phyloP scores from a whole-genome alignment of 2,888 invertebrate species.

The Penaeus monodon region DNA sequence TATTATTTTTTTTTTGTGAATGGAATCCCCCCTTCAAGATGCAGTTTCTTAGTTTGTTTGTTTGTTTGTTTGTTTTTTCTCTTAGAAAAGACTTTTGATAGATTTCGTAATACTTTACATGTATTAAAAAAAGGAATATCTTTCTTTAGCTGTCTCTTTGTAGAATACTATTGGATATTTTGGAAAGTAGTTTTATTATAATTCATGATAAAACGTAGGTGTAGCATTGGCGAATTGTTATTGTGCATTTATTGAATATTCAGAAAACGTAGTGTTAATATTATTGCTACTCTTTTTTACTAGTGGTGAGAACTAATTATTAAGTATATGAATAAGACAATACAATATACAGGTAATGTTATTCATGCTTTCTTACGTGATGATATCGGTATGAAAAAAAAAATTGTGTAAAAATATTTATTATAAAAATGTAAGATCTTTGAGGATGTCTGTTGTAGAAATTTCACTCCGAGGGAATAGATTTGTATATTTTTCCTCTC shows the following conservation, averaged over 20 bases:
- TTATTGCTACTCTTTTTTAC: too few relatives aligned
- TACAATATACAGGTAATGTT: too few relatives aligned
- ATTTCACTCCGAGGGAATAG: too few relatives aligned
- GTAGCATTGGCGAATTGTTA: neutral
- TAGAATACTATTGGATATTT: neutral
- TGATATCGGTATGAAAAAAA: too few relatives aligned
- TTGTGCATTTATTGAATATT: neutral
- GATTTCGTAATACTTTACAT: constrained; percentile 30
- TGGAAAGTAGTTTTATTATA: constrained; percentile 14
- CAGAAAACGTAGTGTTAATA: neutral
- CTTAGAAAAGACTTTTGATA: constrained; percentile 30
- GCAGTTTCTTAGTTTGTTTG: too few relatives aligned
- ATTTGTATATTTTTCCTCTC: too few relatives aligned
- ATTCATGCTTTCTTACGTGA: too few relatives aligned
- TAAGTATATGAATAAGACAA: neutral
- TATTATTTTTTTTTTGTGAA: neutral
- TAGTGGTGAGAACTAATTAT: neutral
- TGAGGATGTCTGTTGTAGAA: too few relatives aligned
- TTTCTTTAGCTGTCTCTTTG: neutral
- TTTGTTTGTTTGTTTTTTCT: neutral
- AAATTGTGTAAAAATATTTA: too few relatives aligned
- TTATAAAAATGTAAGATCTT: too few relatives aligned
- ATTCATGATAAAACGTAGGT: neutral
- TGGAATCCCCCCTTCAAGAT: constrained; percentile 10
- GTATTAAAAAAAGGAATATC: constrained; percentile 21